Evolutionary conservation across 1,140 invertebrate genomes (phyloP).

Genomic region (Drosophila willistoni): DNA sequence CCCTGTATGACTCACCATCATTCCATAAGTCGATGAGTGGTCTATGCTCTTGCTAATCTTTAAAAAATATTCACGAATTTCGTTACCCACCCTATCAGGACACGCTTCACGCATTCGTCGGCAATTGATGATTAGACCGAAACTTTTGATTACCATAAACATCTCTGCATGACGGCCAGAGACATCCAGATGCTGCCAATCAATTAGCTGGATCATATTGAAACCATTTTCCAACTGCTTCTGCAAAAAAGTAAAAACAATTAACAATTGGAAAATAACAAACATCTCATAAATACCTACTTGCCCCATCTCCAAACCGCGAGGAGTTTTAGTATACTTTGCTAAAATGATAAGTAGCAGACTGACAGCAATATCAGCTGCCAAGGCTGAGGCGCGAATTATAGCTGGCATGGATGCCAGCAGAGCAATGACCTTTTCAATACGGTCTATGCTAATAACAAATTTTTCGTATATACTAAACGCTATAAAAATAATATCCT

Average conservation of each 20-base stretch:
- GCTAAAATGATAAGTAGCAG: constrained; percentile 36
- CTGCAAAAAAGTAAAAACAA: neutral
- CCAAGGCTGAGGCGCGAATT: constrained; percentile 27
- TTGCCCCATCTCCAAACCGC: neutral
- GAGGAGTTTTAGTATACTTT: constrained; percentile 1
- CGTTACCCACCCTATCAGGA: constrained; percentile 15
- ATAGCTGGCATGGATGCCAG: constrained; percentile 33
- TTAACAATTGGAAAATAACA: neutral
- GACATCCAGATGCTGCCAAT: constrained; percentile 33
- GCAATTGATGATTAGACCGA: constrained; percentile 38
- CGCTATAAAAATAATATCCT: constrained; percentile 29
- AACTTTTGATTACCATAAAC: constrained; percentile 33
- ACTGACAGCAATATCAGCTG: constrained; percentile 25
- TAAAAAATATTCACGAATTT: constrained; percentile 43
- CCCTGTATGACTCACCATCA: constrained; percentile 29
- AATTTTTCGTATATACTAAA: constrained; percentile 22
- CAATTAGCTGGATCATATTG: constrained; percentile 22
- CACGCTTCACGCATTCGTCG: constrained; percentile 26
- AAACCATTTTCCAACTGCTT: constrained; percentile 27
- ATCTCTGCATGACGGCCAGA: constrained; percentile 25
- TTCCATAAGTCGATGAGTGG: constrained; percentile 6
- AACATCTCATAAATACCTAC: neutral
- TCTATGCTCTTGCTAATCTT: constrained; percentile 18
- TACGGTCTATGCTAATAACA: constrained; percentile 17
- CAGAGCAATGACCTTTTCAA: constrained; percentile 37